Conservation (phyloP, 2,113 vertebrate species). For the Datnioides undecimradiatus region DNA sequence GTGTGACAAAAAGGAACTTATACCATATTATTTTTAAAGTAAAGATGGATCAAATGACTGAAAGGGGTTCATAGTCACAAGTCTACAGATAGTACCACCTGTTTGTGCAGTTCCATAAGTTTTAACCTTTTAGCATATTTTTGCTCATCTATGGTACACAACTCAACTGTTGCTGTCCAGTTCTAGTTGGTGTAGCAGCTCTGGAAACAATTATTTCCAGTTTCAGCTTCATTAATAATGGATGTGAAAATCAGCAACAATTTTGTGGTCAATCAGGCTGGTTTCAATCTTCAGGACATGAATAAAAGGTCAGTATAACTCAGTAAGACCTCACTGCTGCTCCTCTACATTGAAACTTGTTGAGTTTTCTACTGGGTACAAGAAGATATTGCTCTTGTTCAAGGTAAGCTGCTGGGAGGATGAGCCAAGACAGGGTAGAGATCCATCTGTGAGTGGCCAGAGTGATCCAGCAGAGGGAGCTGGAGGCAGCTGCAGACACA, state of each 20-base stretch:
- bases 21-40: too few relatives aligned
- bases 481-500: not conserved
- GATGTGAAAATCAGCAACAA: too few relatives aligned
- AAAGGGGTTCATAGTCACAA: not conserved
- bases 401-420: not conserved
- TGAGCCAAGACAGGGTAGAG: not conserved
- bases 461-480: conserved; percentile 53
- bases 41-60: not conserved
- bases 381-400: not conserved
- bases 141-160: too few relatives aligned
- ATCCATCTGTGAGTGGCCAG: not conserved
- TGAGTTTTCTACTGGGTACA: not conserved
- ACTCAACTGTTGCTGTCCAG: too few relatives aligned
- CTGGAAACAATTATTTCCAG: too few relatives aligned
- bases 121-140: not conserved
- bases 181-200: too few relatives aligned
- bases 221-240: too few relatives aligned
- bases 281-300: not conserved
- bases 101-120: not conserved
- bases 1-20: too few relatives aligned
- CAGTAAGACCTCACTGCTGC: not conserved
- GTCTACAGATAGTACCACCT: not conserved
- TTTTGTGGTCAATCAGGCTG: too few relatives aligned
- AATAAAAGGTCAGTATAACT: not conserved
- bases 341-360: not conserved